Evolutionary conservation across 2,888 invertebrate genomes (phyloP).

Genomic region (Drosophila neonasuta): DNA sequence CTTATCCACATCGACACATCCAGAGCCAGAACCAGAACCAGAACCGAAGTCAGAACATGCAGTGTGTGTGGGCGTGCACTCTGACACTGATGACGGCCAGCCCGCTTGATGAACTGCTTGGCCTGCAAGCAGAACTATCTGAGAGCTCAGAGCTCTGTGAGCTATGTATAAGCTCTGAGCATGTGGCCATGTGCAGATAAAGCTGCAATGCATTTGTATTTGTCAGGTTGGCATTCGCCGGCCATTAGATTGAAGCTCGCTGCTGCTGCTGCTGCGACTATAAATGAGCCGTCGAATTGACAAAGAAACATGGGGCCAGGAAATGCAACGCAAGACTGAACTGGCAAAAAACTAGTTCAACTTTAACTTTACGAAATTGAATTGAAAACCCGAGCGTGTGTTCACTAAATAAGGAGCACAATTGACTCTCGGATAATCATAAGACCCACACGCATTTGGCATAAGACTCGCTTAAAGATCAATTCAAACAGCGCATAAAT

Average conservation of each 20-base stretch:
- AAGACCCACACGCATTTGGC: conserved; percentile 11
- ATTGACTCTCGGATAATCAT: conserved; percentile 2
- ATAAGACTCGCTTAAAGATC: conserved; percentile 37
- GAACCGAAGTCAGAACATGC: background rate
- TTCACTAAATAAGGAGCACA: background rate
- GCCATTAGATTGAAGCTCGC: conserved; percentile 30
- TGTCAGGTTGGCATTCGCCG: conserved; percentile 51
- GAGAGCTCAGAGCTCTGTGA: conserved; percentile 1
- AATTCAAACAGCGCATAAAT: conserved; percentile 41
- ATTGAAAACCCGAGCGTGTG: background rate
- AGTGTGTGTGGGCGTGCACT: conserved; percentile 23
- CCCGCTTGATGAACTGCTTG: conserved; percentile 56
- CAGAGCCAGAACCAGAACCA: background rate
- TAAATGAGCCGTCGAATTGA: conserved; percentile 65
- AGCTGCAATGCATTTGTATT: conserved; percentile 59
- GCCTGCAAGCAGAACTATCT: conserved; percentile 14
- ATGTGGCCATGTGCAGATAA: conserved; percentile 55
- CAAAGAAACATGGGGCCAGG: conserved; percentile 63
- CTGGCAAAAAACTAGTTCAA: conserved; percentile 21
- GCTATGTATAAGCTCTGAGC: background rate
- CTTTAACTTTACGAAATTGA: background rate
- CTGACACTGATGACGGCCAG: conserved; percentile 25
- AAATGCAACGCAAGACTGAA: conserved; percentile 31
- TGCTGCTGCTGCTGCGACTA: conserved; percentile 30
- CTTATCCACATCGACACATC: conserved; percentile 5